A percentile compares a stretch with the other conserved stretches of the same genome.
Evolutionary conservation across 2,888 invertebrate species (phyloP).

Genomic region (Leucoptera coffeella): DNA sequence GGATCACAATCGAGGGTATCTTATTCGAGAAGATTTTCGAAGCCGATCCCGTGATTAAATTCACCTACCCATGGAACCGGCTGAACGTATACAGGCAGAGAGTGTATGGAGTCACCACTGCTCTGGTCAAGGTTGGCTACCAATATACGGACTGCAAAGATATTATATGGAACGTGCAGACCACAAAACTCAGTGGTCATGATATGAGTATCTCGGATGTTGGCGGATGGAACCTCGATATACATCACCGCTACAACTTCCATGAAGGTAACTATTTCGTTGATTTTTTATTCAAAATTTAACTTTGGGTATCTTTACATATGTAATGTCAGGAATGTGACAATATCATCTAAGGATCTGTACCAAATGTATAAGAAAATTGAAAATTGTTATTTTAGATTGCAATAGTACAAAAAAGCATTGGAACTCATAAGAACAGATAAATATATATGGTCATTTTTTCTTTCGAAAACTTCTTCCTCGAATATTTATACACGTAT

Average conservation of each 20-base stretch:
- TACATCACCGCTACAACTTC: conserved; percentile 96
- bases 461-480: too few relatives aligned
- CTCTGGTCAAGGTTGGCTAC: conserved; percentile 93
- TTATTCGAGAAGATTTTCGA: conserved; percentile 90
- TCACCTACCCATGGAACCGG: conserved; percentile 96
- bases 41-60: conserved; percentile 93
- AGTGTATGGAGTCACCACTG: conserved; percentile 94
- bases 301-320: too few relatives aligned
- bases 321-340: too few relatives aligned
- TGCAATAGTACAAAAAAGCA: too few relatives aligned
- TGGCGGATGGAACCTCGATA: conserved; percentile 96
- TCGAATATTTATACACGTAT: background rate
- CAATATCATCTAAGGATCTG: too few relatives aligned
- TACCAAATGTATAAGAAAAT: too few relatives aligned
- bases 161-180: conserved; percentile 94
- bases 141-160: conserved; percentile 89
- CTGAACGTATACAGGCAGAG: conserved; percentile 93
- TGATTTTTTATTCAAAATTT: background rate
- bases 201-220: conserved; percentile 96
- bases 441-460: too few relatives aligned
- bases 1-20: conserved; percentile 92
- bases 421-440: too few relatives aligned
- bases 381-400: too few relatives aligned
- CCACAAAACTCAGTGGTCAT: conserved; percentile 90
- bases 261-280: conserved; percentile 83